Base-by-base conservation (phyloP, 2,888 invertebrate genomes). In the Beris morrisii region DNA sequence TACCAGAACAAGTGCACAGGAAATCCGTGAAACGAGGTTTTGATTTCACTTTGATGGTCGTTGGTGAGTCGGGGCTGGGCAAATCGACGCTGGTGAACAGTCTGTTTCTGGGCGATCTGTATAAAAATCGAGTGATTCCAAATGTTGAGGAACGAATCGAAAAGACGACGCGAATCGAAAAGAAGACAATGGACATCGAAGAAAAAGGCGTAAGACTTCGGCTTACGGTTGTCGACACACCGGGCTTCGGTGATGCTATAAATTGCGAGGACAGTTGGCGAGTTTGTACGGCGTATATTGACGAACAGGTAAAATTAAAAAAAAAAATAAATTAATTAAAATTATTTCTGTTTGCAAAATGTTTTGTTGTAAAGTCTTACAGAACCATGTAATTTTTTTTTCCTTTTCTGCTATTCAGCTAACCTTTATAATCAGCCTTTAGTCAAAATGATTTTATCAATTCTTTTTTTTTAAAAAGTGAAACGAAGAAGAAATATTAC, bases 1-100 rank as follows among this genome's bases (percentile, higher is more conserved):
- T 97, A 69, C 96, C 96, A 28, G 95, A 96, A 79, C 96, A 97
- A 82, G 94, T 97, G 65, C 96, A 97, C 82, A 87, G 96, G 72
- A 97, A 97, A 83, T 95, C 95, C 0, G 96, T 96, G 63, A 97
- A 97, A 82, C 87, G 93, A 74, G 96, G 96, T 65, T 97, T 97
- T 81, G 96, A 97, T 81, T 97, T 97, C 82, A 97, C 96, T 0
- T 83, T 97, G 71, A 95, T 97, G 95, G 96, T 97, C 15, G 92
- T 96, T 43, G 97, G 96, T 38, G 96, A 97, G 81, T 91, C 91
- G 0, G 96, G 97, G 0, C 84, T 97, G 58, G 97, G 97, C 66
- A 97, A 97, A 81, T 96, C 95, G 0, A 97, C 97, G 0, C 85
- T 97, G 63, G 90, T 97, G 78, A 97, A 96, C 83, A 95, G 95